Evolutionary conservation across 2,888 invertebrate species (phyloP).

Genomic region (Erynnis tages): DNA sequence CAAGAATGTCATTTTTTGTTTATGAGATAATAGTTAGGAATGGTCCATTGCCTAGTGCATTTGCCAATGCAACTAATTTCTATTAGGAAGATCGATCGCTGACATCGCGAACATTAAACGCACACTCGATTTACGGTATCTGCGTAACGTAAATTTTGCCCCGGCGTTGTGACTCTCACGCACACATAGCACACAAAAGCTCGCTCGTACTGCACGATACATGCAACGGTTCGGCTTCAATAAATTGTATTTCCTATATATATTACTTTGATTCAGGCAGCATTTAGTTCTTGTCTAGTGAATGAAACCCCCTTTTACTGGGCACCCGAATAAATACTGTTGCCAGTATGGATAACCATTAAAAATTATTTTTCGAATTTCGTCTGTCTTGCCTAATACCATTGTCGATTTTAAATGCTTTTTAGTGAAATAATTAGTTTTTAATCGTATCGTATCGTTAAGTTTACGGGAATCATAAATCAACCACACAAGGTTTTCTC

Average conservation of each 20-base stretch:
- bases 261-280: slow-evolving; percentile 41
- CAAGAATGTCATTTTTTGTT: too few species aligned
- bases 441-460: too few species aligned
- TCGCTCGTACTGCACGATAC: slow-evolving; percentile 10
- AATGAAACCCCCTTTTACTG: too few species aligned
- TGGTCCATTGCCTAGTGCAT: neutral
- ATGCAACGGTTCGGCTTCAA: slow-evolving; percentile 22
- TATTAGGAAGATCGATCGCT: slow-evolving; percentile 15
- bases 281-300: slow-evolving; percentile 24
- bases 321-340: too few species aligned
- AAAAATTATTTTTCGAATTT: too few species aligned
- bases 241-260: slow-evolving; percentile 38
- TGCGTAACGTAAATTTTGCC: slow-evolving; percentile 25
- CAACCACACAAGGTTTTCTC: too few species aligned
- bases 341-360: too few species aligned
- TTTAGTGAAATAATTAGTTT: too few species aligned
- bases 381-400: too few species aligned
- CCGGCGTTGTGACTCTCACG: slow-evolving; percentile 7
- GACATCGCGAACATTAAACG: slow-evolving; percentile 21
- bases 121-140: slow-evolving; percentile 21
- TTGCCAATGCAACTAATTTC: slow-evolving; percentile 11
- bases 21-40: too few species aligned
- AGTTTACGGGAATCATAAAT: too few species aligned
- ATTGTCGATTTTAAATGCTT: too few species aligned
- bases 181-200: slow-evolving; percentile 15